A percentile compares a stretch with the other conserved stretches of the same genome.
Conservation (phyloP, 92 coral and sea anemone species). For the Epizoanthus ramosus region DNA sequence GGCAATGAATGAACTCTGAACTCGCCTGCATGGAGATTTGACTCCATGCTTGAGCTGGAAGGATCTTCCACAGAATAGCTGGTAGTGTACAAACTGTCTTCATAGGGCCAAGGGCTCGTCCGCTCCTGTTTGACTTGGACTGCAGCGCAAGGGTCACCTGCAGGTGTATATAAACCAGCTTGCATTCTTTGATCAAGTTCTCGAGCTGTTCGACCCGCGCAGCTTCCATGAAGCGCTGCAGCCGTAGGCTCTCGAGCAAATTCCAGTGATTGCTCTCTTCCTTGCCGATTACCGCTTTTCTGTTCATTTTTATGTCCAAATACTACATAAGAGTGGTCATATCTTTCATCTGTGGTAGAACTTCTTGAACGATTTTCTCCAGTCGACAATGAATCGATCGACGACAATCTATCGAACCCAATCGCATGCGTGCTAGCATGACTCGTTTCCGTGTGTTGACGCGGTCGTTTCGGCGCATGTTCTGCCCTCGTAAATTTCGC, state of each 20-base stretch:
- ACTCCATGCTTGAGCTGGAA: background rate
- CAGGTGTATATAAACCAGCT: background rate
- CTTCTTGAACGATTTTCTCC: background rate
- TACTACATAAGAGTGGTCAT: background rate
- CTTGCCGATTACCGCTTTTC: background rate
- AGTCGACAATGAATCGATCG: conserved; percentile 17
- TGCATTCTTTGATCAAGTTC: background rate
- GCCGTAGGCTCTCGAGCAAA: background rate
- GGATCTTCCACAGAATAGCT: background rate
- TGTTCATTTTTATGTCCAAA: background rate
- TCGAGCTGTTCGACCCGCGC: background rate
- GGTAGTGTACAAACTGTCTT: background rate
- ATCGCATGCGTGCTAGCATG: conserved; percentile 11
- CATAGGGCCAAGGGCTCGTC: background rate
- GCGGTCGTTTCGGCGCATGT: background rate
- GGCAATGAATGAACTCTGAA: background rate
- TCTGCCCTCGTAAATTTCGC: conserved; percentile 20
- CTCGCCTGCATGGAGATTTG: background rate
- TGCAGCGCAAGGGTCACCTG: background rate
- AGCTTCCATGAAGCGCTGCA: background rate
- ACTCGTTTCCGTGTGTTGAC: background rate
- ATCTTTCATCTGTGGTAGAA: background rate
- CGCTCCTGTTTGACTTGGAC: background rate
- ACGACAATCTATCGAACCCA: background rate
- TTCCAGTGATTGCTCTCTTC: background rate